Percentiles rank a stretch among this genome's conserved stretches.
These are phyloP conservation scores for Troides oblongomaculatus DNA, from an alignment of 2,888 invertebrate genomes.

Conservation along the genomic window DNA sequence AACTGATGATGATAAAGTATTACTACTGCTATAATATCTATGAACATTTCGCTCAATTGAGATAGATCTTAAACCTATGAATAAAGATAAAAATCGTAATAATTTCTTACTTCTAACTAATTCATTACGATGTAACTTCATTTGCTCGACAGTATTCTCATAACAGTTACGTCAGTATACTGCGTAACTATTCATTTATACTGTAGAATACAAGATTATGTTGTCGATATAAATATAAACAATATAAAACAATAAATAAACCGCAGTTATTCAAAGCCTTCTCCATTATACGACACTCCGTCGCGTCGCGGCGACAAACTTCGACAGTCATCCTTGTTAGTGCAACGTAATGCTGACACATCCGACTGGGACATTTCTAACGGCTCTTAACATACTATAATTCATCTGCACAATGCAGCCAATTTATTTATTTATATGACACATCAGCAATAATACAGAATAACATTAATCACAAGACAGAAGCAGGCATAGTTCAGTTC, in stretches of 20 bases:
- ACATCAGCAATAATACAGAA: background rate
- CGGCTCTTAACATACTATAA: conserved; percentile 30
- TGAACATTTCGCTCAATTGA: no score
- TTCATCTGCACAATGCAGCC: background rate
- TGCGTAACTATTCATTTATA: background rate
- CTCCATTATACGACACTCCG: background rate
- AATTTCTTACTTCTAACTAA: no score
- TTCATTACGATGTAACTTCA: conserved; percentile 27
- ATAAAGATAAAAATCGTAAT: no score
- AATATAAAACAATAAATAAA: no score
- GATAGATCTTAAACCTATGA: no score
- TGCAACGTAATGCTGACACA: conserved; percentile 9
- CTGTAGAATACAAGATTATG: no score
- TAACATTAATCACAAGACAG: no score
- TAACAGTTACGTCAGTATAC: conserved; percentile 33
- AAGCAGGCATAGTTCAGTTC: no score
- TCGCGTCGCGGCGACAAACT: background rate
- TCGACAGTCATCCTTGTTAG: conserved; percentile 15
- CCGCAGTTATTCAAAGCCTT: background rate
- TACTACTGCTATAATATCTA: no score
- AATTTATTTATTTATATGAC: background rate
- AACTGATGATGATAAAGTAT: no score
- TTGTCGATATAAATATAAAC: no score
- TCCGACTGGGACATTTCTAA: conserved; percentile 4
- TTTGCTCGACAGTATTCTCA: conserved; percentile 36